Evolutionary conservation across 2,113 vertebrate species (phyloP).

Genomic region (Nettapus auritus): DNA sequence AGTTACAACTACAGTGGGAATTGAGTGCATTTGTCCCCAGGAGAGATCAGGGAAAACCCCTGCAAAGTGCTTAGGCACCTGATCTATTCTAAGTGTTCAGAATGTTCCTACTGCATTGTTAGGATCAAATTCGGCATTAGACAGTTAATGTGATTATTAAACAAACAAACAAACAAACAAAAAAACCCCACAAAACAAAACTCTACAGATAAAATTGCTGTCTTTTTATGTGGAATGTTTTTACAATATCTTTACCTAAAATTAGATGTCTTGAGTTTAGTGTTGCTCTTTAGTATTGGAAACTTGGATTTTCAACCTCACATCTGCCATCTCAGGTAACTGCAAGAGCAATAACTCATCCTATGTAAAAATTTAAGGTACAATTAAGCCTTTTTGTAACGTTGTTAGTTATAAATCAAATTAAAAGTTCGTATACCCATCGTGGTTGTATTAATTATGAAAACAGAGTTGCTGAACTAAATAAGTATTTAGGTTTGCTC

Average conservation of each 20-base stretch:
- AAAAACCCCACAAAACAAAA: not conserved
- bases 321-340: fast-evolving
- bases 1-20: not conserved
- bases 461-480: slow-evolving; percentile 1
- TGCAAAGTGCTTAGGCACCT: not conserved
- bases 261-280: not conserved
- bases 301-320: not conserved
- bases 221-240: not conserved
- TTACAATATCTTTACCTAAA: not conserved
- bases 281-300: not conserved
- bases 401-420: not conserved
- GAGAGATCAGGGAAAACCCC: not conserved
- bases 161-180: not conserved
- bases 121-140: not conserved
- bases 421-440: not conserved
- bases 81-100: not conserved
- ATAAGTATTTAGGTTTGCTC: not conserved
- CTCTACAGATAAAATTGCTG: not conserved
- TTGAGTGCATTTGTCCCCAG: not conserved
- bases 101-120: not conserved
- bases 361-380: not conserved
- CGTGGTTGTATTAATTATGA: not conserved
- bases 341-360: not conserved
- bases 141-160: not conserved
- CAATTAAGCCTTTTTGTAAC: not conserved